Evolutionary conservation across 2,113 vertebrate species (phyloP).

Genomic region (Tragelaphus imberbis): DNA sequence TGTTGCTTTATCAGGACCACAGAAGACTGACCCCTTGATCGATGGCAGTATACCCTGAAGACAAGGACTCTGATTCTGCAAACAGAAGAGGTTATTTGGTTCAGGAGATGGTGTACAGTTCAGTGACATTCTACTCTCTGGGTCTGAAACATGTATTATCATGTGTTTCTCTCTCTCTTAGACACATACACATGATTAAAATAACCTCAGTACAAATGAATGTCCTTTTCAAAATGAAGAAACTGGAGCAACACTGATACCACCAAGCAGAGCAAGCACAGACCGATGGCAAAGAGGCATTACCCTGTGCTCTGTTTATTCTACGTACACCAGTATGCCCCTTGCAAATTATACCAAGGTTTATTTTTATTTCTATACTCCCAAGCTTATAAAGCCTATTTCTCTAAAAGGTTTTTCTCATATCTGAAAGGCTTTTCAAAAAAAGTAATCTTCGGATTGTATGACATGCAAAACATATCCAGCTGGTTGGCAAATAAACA

Average conservation of each 20-base stretch:
- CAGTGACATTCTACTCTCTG: neutral
- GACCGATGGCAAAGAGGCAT: neutral
- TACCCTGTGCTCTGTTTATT: neutral
- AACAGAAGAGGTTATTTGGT: neutral
- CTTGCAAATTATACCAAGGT: slow-evolving; percentile 39
- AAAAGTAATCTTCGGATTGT: neutral
- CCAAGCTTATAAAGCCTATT: neutral
- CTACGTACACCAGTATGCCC: neutral
- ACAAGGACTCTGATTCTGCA: neutral
- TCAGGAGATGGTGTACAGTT: neutral
- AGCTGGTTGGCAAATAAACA: neutral
- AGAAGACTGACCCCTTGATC: neutral
- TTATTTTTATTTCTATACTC: slow-evolving; percentile 29
- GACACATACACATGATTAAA: neutral
- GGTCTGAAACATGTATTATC: neutral
- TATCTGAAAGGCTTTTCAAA: neutral
- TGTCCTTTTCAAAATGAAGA: slow-evolving; percentile 17
- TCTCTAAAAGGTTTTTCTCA: slow-evolving; percentile 34
- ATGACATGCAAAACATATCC: neutral
- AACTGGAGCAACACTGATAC: neutral
- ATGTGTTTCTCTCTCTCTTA: neutral
- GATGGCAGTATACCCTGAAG: neutral
- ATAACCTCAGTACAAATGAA: neutral
- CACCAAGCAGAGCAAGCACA: neutral
- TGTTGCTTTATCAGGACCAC: neutral